Percentiles rank a stretch among this genome's conserved stretches.
These are phyloP conservation scores for Altica lythri DNA, from an alignment of 2,888 invertebrate species.

Conservation along the genomic window DNA sequence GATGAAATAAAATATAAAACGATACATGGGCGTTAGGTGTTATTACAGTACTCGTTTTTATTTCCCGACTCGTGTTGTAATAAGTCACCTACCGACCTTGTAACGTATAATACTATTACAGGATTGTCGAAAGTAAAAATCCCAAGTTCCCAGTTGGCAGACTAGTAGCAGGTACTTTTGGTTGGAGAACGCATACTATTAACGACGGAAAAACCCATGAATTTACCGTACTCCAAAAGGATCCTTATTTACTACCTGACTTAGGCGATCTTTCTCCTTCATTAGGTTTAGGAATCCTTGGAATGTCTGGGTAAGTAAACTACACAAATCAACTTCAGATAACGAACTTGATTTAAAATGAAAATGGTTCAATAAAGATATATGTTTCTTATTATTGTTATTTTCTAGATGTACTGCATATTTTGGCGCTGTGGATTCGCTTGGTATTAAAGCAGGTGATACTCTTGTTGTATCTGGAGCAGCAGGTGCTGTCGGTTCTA, in stretches of 20 bases:
- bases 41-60: no score
- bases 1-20: no score
- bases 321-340: no score
- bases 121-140: constrained; percentile 71
- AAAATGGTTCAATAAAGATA: neutral
- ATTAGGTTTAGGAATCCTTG: constrained; percentile 66
- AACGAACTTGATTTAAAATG: constrained; percentile 6
- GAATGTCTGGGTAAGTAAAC: constrained; percentile 74
- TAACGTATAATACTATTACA: no score
- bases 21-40: no score
- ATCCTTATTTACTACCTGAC: constrained; percentile 62
- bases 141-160: constrained; percentile 67
- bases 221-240: constrained; percentile 50
- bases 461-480: constrained; percentile 74
- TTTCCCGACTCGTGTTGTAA: no score
- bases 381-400: neutral
- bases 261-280: constrained; percentile 65
- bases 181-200: constrained; percentile 67
- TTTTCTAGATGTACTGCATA: constrained; percentile 69
- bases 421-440: constrained; percentile 74
- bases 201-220: constrained; percentile 50
- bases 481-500: constrained; percentile 78
- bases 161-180: constrained; percentile 65
- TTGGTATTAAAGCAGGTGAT: constrained; percentile 72
- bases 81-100: no score